Evolutionary conservation across 2,113 vertebrate species (phyloP), one percentile per base, ranked within the genome.

Genomic region (Plestiodon gilberti): DNA sequence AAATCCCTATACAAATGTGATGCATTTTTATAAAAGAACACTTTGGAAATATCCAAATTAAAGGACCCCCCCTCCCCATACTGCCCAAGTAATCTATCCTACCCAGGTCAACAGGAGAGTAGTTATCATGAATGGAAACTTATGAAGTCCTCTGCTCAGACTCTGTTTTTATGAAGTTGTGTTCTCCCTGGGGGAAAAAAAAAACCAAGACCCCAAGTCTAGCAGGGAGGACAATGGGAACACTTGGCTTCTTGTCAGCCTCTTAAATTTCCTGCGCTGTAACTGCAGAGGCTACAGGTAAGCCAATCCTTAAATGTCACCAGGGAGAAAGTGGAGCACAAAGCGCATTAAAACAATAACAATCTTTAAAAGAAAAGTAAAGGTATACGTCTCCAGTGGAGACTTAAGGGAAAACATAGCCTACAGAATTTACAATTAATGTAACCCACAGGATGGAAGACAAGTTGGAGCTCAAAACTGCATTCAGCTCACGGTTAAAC

Each of bases 401-500:
- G 89, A 35, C 38, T 17, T 78, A n/a, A 17, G 7, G 87, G 79
- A 87, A 90, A 90, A 81, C 61, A 35, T 33, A 93, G 52, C 70
- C 48, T n/a, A 28, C 69, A 81, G 82, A 93, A 93, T 93, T 94
- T 90, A 93, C 86, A 83, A 69, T 78, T 55, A 87, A 76, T 22
- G 25, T 59, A 81, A 69, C 84, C 28, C 20, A 64, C 82, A 83
- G 69, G 81, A 73, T 40, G 25, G 33, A 92, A 91, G 69, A 15
- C 40, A 82, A 78, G 5, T 33, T 91, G 93, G 91, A 89, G 67
- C 43, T 90, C 75, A 92, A 89, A 93, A 90, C 59, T 55, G 61
- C 65, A 88, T 90, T 94, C 73, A 0, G 0, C 65, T 92, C 78
- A 86, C 22, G 78, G 86, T 0, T 0, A 85, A 91, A 91, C 86